Evolutionary conservation across 2,797 vertebrate species (phyloP).

Genomic region (Myotis pilosus): DNA sequence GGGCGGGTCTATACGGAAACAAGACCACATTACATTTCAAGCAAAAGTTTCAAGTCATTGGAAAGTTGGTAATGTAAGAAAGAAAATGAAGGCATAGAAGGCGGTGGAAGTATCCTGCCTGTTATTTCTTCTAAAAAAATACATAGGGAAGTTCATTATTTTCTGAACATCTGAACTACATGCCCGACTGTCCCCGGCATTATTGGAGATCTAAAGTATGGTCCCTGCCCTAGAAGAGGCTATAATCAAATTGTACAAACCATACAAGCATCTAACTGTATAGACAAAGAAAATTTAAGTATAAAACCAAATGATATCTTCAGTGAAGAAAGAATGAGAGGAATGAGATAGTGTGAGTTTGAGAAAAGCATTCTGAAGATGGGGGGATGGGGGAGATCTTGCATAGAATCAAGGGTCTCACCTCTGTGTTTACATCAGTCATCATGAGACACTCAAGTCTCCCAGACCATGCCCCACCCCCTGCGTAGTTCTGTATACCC

Average conservation of each 20-base stretch:
- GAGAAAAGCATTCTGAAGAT: neutral
- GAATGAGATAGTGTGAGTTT: neutral
- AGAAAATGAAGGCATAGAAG: neutral
- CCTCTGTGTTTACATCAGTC: neutral
- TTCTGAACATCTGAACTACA: neutral
- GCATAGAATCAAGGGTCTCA: neutral
- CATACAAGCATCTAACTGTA: neutral
- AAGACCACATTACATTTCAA: neutral
- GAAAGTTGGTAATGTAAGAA: neutral
- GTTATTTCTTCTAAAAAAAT: neutral
- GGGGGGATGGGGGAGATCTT: neutral
- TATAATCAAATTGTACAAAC: neutral
- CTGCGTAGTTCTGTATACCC: neutral
- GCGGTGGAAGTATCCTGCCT: neutral
- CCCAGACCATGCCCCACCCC: neutral
- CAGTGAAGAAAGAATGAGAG: neutral
- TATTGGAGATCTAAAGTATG: neutral
- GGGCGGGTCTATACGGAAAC: neutral
- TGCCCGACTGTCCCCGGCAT: neutral
- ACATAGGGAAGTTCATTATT: neutral
- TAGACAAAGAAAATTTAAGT: neutral
- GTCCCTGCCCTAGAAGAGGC: neutral
- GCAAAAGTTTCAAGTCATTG: neutral
- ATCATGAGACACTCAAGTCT: neutral
- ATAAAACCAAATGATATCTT: neutral